These are phyloP conservation scores for Sminthurides aquaticus DNA, from an alignment of 2,888 invertebrate genomes.

Conservation along the genomic window DNA sequence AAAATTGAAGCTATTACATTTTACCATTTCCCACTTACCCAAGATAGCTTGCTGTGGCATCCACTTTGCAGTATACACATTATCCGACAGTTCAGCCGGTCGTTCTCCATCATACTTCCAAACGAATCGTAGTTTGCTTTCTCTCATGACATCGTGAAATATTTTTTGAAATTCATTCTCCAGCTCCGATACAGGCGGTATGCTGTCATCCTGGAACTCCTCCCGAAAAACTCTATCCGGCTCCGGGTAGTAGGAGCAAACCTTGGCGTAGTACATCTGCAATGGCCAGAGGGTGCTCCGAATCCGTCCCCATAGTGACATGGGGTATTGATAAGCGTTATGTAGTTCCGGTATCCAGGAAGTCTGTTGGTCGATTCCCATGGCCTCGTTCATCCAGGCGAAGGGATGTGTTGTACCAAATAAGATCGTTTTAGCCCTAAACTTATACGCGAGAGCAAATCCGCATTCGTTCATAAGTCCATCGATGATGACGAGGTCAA, in stretches of 20 bases:
- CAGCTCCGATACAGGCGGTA: conserved; percentile 24
- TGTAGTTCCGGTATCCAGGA: conserved; percentile 24
- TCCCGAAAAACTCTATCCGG: conserved; percentile 22
- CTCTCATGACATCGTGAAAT: conserved; percentile 12
- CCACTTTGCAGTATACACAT: conserved; percentile 29
- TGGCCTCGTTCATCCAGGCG: conserved; percentile 24
- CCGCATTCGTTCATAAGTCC: conserved; percentile 36
- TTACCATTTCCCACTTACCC: conserved; percentile 14
- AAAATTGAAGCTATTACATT: background rate
- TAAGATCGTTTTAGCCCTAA: conserved; percentile 27
- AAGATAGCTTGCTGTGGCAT: conserved; percentile 35
- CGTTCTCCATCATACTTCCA: conserved; percentile 32
- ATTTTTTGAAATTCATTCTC: conserved; percentile 23
- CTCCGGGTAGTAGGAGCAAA: conserved; percentile 21
- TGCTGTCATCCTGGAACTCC: conserved; percentile 17
- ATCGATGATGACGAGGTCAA: conserved; percentile 33
- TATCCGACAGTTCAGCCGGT: conserved; percentile 26
- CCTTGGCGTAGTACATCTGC: conserved; percentile 13
- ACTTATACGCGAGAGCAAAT: conserved; percentile 26
- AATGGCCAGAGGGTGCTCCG: conserved; percentile 16
- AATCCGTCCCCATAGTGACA: conserved; percentile 27
- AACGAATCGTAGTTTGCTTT: conserved; percentile 24
- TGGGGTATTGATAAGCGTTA: conserved; percentile 20
- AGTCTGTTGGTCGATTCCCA: conserved; percentile 24
- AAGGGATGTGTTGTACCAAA: conserved; percentile 29